Evolutionary conservation across 2,888 invertebrate genomes (phyloP).

Genomic region (Homarus gammarus): DNA sequence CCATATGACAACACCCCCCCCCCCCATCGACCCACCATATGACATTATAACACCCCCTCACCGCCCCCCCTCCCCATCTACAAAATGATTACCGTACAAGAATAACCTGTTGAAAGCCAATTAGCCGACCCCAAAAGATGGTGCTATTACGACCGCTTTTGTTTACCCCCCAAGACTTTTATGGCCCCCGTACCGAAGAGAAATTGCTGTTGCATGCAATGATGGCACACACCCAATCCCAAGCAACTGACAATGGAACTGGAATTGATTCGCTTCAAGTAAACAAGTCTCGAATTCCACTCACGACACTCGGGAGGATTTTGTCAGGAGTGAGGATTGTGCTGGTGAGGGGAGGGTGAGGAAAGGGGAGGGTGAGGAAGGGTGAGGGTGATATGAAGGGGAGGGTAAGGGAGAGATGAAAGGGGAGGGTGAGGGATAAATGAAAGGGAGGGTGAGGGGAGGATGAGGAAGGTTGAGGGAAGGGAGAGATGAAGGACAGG

Average conservation of each 20-base stretch:
- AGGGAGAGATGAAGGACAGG: not conserved
- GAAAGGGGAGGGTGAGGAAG: not conserved
- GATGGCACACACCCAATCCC: constrained; percentile 11
- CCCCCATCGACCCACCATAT: too few relatives aligned
- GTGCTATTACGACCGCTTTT: not conserved
- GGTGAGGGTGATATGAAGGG: not conserved
- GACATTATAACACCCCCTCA: too few relatives aligned
- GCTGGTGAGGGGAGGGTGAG: not conserved
- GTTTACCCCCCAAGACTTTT: not conserved
- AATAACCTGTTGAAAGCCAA: not conserved
- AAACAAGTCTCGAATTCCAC: constrained; percentile 50
- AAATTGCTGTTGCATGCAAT: not conserved
- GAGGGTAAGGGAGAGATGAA: not conserved
- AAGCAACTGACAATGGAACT: constrained; percentile 36
- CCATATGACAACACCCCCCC: too few relatives aligned
- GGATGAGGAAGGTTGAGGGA: not conserved
- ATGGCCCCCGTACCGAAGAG: not conserved
- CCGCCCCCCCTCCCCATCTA: not conserved
- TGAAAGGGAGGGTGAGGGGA: not conserved
- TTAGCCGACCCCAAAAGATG: not conserved
- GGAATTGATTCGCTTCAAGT: constrained; percentile 35
- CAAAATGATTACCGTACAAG: constrained; percentile 4
- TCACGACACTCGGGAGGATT: constrained; percentile 37
- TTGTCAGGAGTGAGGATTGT: constrained; percentile 26
- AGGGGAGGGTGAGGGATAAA: not conserved